These are phyloP conservation scores for Andinoacara biseriatus DNA, from an alignment of 2,113 vertebrate species.

Conservation along the genomic window DNA sequence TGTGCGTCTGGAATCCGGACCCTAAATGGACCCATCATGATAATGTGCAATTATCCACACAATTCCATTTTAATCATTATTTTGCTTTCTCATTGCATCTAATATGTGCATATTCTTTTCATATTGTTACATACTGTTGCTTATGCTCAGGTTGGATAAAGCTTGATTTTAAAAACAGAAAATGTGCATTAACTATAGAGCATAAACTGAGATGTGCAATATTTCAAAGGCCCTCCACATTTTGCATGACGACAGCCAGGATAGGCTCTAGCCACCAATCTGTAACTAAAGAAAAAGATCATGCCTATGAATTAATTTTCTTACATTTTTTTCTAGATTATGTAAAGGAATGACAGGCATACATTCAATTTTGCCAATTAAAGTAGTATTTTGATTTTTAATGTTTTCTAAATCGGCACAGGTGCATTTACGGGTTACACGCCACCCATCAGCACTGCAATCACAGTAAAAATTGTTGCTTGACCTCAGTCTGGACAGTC, in stretches of 20 bases:
- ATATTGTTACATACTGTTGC: neutral
- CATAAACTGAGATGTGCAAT: neutral
- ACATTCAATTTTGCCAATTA: too few species aligned
- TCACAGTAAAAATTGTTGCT: slow-evolving; percentile 24
- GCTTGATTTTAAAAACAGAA: neutral
- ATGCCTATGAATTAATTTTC: neutral
- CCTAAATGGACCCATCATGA: neutral
- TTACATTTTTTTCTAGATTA: too few species aligned
- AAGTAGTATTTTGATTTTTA: neutral
- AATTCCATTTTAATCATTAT: neutral
- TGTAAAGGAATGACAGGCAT: neutral
- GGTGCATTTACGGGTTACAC: neutral
- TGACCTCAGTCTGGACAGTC: slow-evolving; percentile 12
- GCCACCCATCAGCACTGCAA: neutral
- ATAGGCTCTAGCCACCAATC: neutral
- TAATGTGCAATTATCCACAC: neutral
- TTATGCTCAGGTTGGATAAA: neutral
- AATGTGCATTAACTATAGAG: neutral
- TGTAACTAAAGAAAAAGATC: neutral
- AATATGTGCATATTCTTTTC: neutral
- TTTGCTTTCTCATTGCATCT: neutral
- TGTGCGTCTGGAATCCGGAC: neutral
- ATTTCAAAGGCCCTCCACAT: neutral
- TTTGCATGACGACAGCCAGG: neutral
- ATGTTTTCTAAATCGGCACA: neutral